Percentiles rank a stretch among this genome's conserved stretches.
Evolutionary conservation across 2,113 vertebrate species (phyloP).

Genomic region (Podocnemis expansa): DNA sequence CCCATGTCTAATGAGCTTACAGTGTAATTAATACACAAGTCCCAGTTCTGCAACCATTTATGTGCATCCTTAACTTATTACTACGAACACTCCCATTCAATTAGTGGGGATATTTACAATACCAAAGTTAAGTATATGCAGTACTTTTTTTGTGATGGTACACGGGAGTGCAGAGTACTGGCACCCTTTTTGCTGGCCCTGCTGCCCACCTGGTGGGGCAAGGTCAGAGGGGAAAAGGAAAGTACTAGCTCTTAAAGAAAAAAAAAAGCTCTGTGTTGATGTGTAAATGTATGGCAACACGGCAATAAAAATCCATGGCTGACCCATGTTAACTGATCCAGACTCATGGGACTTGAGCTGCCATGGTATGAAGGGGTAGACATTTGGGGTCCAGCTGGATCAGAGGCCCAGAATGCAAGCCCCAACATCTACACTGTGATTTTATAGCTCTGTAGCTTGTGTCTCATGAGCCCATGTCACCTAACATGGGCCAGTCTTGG

Average conservation of each 20-base stretch:
- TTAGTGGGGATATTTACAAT: not conserved
- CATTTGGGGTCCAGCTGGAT: not conserved
- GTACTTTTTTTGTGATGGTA: no score
- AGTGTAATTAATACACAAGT: conserved; percentile 50
- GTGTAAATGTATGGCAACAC: not conserved
- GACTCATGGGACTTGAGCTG: not conserved
- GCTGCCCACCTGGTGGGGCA: no score
- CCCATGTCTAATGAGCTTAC: not conserved
- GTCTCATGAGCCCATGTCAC: not conserved
- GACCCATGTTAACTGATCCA: not conserved
- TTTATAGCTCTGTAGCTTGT: not conserved
- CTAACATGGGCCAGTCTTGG: not conserved
- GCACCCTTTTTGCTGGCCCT: no score
- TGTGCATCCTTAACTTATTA: not conserved
- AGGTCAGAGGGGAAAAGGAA: no score
- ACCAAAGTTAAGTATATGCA: not conserved
- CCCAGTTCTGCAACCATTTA: not conserved
- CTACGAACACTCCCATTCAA: not conserved
- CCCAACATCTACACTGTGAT: not conserved
- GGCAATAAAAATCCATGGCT: not conserved
- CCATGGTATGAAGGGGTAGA: not conserved
- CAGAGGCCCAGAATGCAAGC: not conserved
- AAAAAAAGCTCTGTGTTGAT: no score
- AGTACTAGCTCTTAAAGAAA: no score
- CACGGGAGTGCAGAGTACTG: no score